Conservation (phyloP, 2,797 vertebrate species). For the Tarsius wallacei region DNA sequence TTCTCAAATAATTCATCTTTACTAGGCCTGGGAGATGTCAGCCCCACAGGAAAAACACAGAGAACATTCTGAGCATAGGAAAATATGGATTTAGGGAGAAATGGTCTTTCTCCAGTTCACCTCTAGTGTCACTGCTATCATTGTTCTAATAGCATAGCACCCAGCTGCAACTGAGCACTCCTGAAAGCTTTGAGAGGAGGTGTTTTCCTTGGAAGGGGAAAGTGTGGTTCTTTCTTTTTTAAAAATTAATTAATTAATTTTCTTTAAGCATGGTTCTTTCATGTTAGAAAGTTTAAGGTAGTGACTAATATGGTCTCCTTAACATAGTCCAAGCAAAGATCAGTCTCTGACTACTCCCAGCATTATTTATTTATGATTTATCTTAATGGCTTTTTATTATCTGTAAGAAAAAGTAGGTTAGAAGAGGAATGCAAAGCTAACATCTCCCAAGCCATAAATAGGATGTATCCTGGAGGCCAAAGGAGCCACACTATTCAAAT, state of each 20-base stretch:
- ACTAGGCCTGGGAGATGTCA: conserved; percentile 26
- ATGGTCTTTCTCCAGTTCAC: background rate
- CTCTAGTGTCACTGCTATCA: background rate
- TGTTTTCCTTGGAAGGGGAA: conserved; percentile 32
- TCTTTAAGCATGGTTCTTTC: conserved; percentile 30
- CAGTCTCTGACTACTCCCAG: conserved; percentile 30
- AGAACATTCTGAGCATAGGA: conserved; percentile 42
- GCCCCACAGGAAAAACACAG: conserved; percentile 39
- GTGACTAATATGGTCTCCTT: conserved; percentile 44
- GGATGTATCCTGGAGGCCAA: background rate
- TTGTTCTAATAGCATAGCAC: conserved; percentile 14
- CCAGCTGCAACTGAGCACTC: background rate
- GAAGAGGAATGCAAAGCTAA: conserved; percentile 49
- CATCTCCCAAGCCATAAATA: conserved; percentile 54
- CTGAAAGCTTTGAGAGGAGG: conserved; percentile 51
- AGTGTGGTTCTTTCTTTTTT: conserved; percentile 8
- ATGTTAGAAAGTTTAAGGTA: conserved; percentile 53
- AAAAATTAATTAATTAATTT: too few relatives aligned
- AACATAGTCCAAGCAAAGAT: conserved; percentile 60
- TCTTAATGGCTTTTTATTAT: conserved; percentile 52
- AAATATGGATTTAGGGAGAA: conserved; percentile 65
- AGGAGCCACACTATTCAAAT: background rate
- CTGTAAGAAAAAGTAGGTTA: conserved; percentile 49
- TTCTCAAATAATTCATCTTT: conserved; percentile 73
- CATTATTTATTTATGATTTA: conserved; percentile 64